A percentile compares a stretch with the other conserved stretches of the same genome.
These are phyloP conservation scores for Trinorchestia longiramus DNA, from an alignment of 1,140 invertebrate species.

Conservation along the genomic window DNA sequence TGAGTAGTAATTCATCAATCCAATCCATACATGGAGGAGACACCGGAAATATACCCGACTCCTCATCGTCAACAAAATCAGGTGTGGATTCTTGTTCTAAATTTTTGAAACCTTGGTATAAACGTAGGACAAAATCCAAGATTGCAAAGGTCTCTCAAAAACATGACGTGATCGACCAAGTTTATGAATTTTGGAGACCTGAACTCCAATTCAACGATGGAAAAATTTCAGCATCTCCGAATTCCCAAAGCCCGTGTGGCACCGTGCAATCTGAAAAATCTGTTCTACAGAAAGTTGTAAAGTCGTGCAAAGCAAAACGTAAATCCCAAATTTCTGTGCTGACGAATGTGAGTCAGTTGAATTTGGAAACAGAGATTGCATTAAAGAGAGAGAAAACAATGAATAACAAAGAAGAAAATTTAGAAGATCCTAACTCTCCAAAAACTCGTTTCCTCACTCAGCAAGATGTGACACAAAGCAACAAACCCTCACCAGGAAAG, in stretches of 20 bases:
- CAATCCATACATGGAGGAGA: neutral
- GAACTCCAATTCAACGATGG: constrained; percentile 28
- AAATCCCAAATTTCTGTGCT: constrained; percentile 77
- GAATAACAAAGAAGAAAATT: constrained; percentile 69
- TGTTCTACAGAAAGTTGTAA: neutral
- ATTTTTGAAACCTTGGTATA: constrained; percentile 29
- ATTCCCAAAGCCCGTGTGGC: neutral
- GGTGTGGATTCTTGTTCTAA: neutral
- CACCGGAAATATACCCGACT: neutral
- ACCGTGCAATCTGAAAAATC: neutral
- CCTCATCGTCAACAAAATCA: neutral
- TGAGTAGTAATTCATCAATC: neutral
- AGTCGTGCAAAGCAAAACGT: constrained; percentile 70
- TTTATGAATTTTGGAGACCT: constrained; percentile 38
- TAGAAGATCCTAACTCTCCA: constrained; percentile 67
- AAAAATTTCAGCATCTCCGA: neutral
- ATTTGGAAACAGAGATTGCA: constrained; percentile 82
- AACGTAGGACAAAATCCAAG: constrained; percentile 15
- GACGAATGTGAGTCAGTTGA: constrained; percentile 84
- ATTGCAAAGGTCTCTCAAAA: neutral
- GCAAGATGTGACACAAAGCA: constrained; percentile 56
- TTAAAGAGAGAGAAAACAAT: constrained; percentile 75
- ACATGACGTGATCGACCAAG: neutral
- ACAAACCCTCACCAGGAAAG: neutral
- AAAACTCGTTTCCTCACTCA: constrained; percentile 64